Base-by-base conservation (phyloP, 53 echinoderm and acorn worm species). In the Stichopus horrens region DNA sequence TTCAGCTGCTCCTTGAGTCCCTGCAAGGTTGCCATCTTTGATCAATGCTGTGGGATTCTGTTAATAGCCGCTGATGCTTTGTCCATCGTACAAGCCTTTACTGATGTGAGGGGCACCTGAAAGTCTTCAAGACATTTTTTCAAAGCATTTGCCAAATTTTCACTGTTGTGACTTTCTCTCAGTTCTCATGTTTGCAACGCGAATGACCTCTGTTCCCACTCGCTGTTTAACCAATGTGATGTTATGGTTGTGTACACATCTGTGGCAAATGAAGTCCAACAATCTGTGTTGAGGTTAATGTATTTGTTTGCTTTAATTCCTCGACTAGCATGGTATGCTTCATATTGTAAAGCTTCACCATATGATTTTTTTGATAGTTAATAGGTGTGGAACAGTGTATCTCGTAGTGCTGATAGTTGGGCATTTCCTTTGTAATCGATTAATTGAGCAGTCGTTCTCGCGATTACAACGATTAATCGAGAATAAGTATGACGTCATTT, bases 221-320 rank as follows among this genome's bases (percentile, higher is more conserved):
- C n/a, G 20, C 76, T 75, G 76, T 75, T 75, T 75, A 75, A 75
- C 76, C 76, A 75, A 19, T 75, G 76, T 13, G 76, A 75, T 75
- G 76, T 75, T 75, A 75, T 75, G 76, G 16, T 51, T 18, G 19
- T 75, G 76, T 75, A 75, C 76, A 1, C 76, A 8, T 75, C 76
- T 75, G 76, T 75, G 76, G 0, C 76, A 75, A 75, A 75, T 13
- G 76, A 75, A 75, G 76, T 75, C 76, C 76, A 75, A 75, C 76
- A 75, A 19, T 75, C 76, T 75, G 76, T 75, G 76, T 20, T 75
- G 76, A 75, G 76, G 8, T 19, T 75, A 18, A 75, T 6, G 76
- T 21, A n/a, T 23, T 19, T 75, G 76, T 8, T 13, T 75, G 76
- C 76, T 75, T 19, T 16, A 16, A 75, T 16, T 20, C 76, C 19